Conservation (phyloP, 2,797 vertebrate genomes). For the Peromyscus nudipes region DNA sequence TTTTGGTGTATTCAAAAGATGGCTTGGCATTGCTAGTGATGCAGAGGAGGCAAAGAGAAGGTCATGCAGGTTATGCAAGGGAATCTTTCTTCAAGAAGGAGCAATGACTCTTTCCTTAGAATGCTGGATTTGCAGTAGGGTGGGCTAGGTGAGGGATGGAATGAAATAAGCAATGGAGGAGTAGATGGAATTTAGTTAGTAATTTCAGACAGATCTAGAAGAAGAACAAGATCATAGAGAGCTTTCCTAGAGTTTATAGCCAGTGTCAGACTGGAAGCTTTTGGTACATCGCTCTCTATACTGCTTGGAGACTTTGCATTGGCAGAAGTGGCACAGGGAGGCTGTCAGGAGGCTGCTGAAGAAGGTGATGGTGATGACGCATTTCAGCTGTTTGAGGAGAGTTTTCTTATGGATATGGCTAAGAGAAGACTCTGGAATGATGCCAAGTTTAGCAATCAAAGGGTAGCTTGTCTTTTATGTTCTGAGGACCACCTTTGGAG, state of each 20-base stretch:
- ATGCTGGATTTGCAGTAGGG: neutral
- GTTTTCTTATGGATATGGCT: neutral
- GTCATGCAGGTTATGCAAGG: too few relatives aligned
- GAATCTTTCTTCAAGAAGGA: neutral
- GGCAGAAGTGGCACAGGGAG: neutral
- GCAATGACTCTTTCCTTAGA: neutral
- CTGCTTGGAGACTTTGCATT: neutral
- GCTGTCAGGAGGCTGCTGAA: neutral
- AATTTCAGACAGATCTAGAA: neutral
- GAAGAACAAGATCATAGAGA: neutral
- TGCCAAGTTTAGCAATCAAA: neutral
- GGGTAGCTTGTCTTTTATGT: slow-evolving; percentile 14
- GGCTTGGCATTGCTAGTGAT: neutral
- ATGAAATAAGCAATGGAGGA: neutral
- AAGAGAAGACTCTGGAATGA: neutral
- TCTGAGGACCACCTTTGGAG: neutral
- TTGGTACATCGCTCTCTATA: neutral
- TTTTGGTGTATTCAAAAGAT: neutral
- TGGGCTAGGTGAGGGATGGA: neutral
- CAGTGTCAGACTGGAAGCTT: neutral
- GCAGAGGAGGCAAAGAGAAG: neutral
- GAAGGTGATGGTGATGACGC: neutral
- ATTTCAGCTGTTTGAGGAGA: neutral
- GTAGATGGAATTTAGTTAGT: neutral
- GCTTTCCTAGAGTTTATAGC: neutral